Conservation (phyloP, 2,797 vertebrate species). For the Acropternis orthonyx region DNA sequence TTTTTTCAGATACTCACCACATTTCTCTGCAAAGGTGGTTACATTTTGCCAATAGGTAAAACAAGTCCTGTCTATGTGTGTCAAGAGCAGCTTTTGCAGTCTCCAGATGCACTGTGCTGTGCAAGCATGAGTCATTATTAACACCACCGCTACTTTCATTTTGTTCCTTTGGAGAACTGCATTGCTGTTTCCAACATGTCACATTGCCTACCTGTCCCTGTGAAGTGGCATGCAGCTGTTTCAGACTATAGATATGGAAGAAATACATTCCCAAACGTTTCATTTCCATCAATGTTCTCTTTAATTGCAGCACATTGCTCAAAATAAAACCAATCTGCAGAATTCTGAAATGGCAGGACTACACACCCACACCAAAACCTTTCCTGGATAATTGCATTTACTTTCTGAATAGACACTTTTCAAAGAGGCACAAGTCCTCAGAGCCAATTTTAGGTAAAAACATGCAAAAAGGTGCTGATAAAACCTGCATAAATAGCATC, state of each 20-base stretch:
- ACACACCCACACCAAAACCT: slow-evolving; percentile 30
- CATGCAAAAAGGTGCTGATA: slow-evolving; percentile 16
- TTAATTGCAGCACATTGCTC: slow-evolving; percentile 39
- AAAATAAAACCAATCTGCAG: slow-evolving; percentile 59
- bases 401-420: slow-evolving; percentile 43
- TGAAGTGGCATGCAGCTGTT: slow-evolving; percentile 35
- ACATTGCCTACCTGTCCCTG: slow-evolving; percentile 43
- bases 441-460: slow-evolving; percentile 24
- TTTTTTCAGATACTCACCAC: not conserved
- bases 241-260: slow-evolving; percentile 15
- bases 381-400: slow-evolving; percentile 42
- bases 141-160: slow-evolving; percentile 27
- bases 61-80: not conserved
- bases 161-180: slow-evolving; percentile 45
- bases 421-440: slow-evolving; percentile 32
- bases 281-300: slow-evolving; percentile 49
- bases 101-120: slow-evolving; percentile 50
- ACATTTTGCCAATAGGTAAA: slow-evolving; percentile 13
- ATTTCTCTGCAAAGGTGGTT: not conserved
- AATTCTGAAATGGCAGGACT: slow-evolving; percentile 57
- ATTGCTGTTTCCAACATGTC: slow-evolving; percentile 16
- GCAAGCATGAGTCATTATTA: slow-evolving; percentile 61
- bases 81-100: slow-evolving; percentile 30
- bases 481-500: slow-evolving; percentile 27
- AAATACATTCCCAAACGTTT: slow-evolving; percentile 32